Evolutionary conservation across 2,888 invertebrate genomes (phyloP).

Genomic region (Tolmerus cingulatus): DNA sequence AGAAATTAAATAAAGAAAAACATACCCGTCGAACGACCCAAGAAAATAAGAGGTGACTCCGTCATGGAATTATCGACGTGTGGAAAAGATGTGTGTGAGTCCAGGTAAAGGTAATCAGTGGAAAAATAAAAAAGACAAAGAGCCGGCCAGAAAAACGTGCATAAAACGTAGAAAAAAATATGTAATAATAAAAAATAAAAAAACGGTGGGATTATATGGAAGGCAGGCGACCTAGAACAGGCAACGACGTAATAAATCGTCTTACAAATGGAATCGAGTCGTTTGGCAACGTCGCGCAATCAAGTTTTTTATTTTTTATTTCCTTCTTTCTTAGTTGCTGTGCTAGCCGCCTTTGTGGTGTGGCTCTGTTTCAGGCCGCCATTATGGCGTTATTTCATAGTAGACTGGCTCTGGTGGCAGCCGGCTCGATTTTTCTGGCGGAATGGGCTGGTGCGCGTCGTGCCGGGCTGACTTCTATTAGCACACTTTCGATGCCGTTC

Average conservation of each 20-base stretch:
- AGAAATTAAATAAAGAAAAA: not conserved
- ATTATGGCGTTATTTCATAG: constrained; percentile 17
- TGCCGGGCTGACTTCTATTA: constrained; percentile 19
- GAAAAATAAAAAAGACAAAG: not conserved
- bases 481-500: constrained; percentile 16
- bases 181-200: not conserved
- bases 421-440: not conserved
- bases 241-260: constrained; percentile 25
- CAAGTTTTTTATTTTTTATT: not conserved
- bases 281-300: constrained; percentile 2
- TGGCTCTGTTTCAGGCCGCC: not conserved
- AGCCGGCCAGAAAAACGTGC: not conserved
- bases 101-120: not conserved
- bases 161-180: not conserved
- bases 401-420: not conserved
- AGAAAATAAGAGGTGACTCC: not conserved
- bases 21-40: not conserved
- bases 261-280: constrained; percentile 5
- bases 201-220: not conserved
- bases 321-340: not conserved
- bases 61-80: constrained; percentile 12
- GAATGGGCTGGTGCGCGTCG: not conserved
- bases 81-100: not conserved
- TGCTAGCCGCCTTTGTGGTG: not conserved
- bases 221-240: constrained; percentile 30